Conservation (phyloP, 2,113 vertebrate genomes). For the Hiodon alosoides region DNA sequence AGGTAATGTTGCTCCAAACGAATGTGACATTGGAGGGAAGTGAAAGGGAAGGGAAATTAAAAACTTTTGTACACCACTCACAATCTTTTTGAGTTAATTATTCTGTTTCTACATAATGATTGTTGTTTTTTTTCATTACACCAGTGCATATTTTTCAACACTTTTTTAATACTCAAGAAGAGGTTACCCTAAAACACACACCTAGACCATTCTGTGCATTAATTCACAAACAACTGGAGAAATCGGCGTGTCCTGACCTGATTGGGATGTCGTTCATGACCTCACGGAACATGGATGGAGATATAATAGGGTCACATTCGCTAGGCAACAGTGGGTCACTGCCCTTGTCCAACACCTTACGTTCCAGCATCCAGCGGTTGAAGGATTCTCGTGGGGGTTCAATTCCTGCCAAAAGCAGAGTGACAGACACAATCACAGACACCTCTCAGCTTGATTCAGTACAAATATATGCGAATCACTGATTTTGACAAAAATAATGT, state of each 20-base stretch:
- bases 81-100: too few relatives aligned
- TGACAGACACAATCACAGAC: background rate
- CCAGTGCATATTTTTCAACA: too few relatives aligned
- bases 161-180: background rate
- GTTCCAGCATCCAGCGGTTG: constrained; percentile 94
- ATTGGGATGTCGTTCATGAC: constrained; percentile 99
- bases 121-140: too few relatives aligned
- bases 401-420: constrained; percentile 67
- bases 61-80: too few relatives aligned
- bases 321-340: constrained; percentile 86
- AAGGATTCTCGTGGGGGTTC: constrained; percentile 94
- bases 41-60: too few relatives aligned
- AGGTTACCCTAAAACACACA: background rate
- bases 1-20: too few relatives aligned
- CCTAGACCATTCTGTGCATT: background rate
- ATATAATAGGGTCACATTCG: constrained; percentile 87
- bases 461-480: background rate
- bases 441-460: background rate
- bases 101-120: too few relatives aligned
- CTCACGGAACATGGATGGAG: constrained; percentile 97
- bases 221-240: background rate
- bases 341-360: constrained; percentile 92
- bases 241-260: constrained; percentile 60
- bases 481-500: too few relatives aligned
- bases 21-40: too few relatives aligned